These are phyloP conservation scores for Elysia crispata DNA, from an alignment of 2,888 invertebrate species.

Conservation along the genomic window DNA sequence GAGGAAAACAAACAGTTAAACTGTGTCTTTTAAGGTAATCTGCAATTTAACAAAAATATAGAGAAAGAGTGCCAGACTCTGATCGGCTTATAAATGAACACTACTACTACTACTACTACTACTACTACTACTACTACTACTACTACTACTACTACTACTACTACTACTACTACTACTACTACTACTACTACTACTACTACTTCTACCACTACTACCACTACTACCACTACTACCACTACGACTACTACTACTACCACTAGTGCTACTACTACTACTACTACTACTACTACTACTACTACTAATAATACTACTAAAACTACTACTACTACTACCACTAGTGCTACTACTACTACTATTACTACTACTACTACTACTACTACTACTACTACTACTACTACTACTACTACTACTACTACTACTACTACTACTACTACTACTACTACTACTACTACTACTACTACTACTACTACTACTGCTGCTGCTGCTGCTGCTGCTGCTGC, in stretches of 20 bases:
- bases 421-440: constrained; percentile 28
- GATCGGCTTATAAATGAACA: too few species aligned
- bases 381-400: constrained; percentile 27
- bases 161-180: constrained; percentile 17
- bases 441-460: constrained; percentile 18
- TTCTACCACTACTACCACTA: too few species aligned
- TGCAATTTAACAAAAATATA: too few species aligned
- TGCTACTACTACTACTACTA: constrained; percentile 26
- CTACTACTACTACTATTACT: neutral
- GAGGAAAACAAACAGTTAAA: too few species aligned
- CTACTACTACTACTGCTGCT: constrained; percentile 6
- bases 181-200: too few species aligned
- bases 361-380: constrained; percentile 4
- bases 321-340: too few species aligned
- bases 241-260: too few species aligned
- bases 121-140: constrained; percentile 13
- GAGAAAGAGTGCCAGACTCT: too few species aligned
- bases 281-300: neutral
- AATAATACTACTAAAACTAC: too few species aligned
- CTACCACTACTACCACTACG: too few species aligned
- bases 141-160: too few species aligned
- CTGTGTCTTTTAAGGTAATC: too few species aligned
- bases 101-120: constrained; percentile 13
- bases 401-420: constrained; percentile 13
- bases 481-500: neutral